Percentiles rank a stretch among this genome's conserved stretches.
Evolutionary conservation across 2,797 vertebrate species (phyloP).

Genomic region (Agapornis canus): DNA sequence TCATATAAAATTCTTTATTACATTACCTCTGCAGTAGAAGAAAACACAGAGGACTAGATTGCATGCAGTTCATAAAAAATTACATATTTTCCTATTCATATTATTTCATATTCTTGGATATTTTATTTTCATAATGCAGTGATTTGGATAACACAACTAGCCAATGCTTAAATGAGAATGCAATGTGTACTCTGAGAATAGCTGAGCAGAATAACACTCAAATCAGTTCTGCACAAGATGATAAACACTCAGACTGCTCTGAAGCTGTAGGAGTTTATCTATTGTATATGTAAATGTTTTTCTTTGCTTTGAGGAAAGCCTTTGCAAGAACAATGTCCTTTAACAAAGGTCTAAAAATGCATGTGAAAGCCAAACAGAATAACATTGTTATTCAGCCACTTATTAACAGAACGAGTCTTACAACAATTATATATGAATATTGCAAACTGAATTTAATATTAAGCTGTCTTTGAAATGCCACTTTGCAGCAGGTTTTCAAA

Average conservation of each 20-base stretch:
- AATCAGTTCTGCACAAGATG: constrained; percentile 62
- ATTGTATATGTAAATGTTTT: constrained; percentile 70
- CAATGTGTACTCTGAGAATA: constrained; percentile 59
- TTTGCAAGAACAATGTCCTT: constrained; percentile 71
- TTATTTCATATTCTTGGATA: constrained; percentile 50
- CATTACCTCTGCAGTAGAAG: constrained; percentile 51
- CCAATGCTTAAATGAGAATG: constrained; percentile 62
- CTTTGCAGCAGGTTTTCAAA: constrained; percentile 80
- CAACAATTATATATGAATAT: constrained; percentile 81
- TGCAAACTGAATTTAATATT: constrained; percentile 81
- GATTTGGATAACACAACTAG: constrained; percentile 64
- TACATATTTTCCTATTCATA: constrained; percentile 52
- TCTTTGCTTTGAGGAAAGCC: constrained; percentile 63
- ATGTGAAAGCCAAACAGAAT: constrained; percentile 72
- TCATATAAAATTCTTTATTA: constrained; percentile 69
- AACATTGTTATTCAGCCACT: constrained; percentile 75
- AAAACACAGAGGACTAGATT: constrained; percentile 54
- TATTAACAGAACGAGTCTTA: constrained; percentile 77
- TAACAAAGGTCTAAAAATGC: constrained; percentile 75
- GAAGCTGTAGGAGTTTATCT: constrained; percentile 70
- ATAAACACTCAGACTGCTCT: constrained; percentile 66
- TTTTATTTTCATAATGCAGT: constrained; percentile 65
- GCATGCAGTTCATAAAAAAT: constrained; percentile 25
- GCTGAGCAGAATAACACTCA: constrained; percentile 56
- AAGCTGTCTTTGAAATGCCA: constrained; percentile 81